Evolutionary conservation across 92 coral and sea anemone genomes (phyloP).

Genomic region (Paragorgia papillata): DNA sequence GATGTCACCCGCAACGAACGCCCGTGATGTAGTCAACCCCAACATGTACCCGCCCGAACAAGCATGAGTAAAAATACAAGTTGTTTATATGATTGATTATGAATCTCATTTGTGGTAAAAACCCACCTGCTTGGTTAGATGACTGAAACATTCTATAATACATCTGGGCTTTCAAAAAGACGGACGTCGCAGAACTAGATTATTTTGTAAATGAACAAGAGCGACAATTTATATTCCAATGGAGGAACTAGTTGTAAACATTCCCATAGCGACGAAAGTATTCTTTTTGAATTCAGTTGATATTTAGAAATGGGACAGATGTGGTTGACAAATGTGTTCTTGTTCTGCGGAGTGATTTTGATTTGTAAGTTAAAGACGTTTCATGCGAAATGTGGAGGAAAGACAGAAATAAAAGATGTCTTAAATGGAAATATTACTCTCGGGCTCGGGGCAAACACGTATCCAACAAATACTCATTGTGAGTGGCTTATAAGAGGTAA

Average conservation of each 20-base stretch:
- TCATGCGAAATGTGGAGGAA: slow-evolving; percentile 70
- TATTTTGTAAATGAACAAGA: too few species aligned
- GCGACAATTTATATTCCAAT: too few species aligned
- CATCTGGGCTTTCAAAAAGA: too few species aligned
- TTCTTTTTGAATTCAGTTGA: not conserved
- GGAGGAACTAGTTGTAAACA: not conserved
- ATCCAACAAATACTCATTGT: slow-evolving; percentile 60
- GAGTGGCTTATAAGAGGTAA: slow-evolving; percentile 83
- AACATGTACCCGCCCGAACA: too few species aligned
- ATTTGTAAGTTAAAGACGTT: not conserved
- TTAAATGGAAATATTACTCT: slow-evolving; percentile 64
- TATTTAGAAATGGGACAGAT: not conserved
- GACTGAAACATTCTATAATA: too few species aligned
- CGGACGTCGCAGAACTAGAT: too few species aligned
- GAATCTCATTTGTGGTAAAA: too few species aligned
- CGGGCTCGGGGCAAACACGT: slow-evolving; percentile 57
- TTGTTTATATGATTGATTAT: too few species aligned
- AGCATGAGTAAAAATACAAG: too few species aligned
- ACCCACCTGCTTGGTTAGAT: too few species aligned
- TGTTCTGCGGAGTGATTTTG: slow-evolving; percentile 2
- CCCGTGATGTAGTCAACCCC: too few species aligned
- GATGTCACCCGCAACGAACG: too few species aligned
- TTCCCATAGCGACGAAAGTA: not conserved
- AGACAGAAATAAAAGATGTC: slow-evolving; percentile 52
- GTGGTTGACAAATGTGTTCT: not conserved